phyloP scores from a whole-genome alignment of 2,888 invertebrate species.

The Lasioglossum calceatum region DNA sequence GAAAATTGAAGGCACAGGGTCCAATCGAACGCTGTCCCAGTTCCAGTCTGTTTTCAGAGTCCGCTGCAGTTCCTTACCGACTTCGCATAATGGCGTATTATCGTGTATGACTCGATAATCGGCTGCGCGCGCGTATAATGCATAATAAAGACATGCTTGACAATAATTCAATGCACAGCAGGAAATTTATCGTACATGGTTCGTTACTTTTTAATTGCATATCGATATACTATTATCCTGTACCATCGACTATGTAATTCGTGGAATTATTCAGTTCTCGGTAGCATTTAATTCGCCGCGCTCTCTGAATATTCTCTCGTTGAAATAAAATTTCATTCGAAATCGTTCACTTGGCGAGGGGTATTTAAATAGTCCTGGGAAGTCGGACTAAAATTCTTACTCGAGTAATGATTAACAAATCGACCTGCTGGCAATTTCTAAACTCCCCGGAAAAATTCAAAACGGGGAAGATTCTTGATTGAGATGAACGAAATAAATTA shows the following conservation, averaged over 20 bases:
- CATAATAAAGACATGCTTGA: slow-evolving; percentile 39
- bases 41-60: neutral
- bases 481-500: neutral
- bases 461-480: too few species aligned
- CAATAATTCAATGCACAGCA: slow-evolving; percentile 34
- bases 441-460: neutral
- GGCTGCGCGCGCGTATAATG: slow-evolving; percentile 29
- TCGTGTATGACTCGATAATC: slow-evolving; percentile 48
- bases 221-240: neutral
- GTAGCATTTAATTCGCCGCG: neutral
- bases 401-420: neutral
- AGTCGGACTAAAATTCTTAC: neutral
- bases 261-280: neutral
- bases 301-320: neutral
- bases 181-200: slow-evolving; percentile 22
- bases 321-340: neutral
- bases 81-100: slow-evolving; percentile 43
- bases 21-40: slow-evolving; percentile 29
- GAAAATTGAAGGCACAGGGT: neutral
- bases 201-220: slow-evolving; percentile 7
- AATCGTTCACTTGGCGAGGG: neutral
- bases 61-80: slow-evolving; percentile 16
- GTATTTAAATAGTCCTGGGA: neutral
- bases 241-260: slow-evolving; percentile 10
- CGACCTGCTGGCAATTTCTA: neutral